A percentile compares a stretch with the other conserved stretches of the same genome.
These are phyloP conservation scores for Iselma pallidipennis DNA, from an alignment of 2,888 invertebrate genomes.

Conservation along the genomic window DNA sequence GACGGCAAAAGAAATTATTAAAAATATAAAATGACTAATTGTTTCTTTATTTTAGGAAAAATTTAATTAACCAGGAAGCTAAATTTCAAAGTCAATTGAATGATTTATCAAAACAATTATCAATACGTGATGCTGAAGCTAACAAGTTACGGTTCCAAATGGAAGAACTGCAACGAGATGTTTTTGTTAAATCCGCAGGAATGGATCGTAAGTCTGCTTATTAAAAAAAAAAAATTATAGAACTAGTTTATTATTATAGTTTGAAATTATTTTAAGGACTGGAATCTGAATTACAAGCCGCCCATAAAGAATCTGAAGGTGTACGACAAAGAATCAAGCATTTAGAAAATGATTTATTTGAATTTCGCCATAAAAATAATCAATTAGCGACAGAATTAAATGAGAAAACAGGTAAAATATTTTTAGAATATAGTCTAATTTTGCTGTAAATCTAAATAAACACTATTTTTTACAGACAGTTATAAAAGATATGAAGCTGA, in stretches of 20 bases:
- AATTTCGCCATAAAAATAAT: constrained; percentile 63
- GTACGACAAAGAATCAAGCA: constrained; percentile 63
- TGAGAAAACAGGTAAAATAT: constrained; percentile 60
- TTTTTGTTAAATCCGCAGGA: constrained; percentile 64
- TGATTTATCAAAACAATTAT: constrained; percentile 62
- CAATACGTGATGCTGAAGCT: constrained; percentile 61
- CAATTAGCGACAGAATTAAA: constrained; percentile 64
- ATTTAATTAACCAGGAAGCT: constrained; percentile 64
- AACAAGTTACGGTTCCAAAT: constrained; percentile 62
- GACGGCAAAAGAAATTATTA: no score
- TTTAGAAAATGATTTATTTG: constrained; percentile 64
- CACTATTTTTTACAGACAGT: constrained; percentile 36
- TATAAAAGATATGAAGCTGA: constrained; percentile 46
- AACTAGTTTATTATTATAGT: no score
- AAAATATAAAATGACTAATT: no score
- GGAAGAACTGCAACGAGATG: constrained; percentile 63
- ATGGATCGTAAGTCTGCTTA: constrained; percentile 64
- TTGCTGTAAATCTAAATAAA: not conserved
- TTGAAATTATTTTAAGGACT: constrained; percentile 56
- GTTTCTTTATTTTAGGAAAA: constrained; percentile 64
- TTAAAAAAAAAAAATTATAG: not conserved
- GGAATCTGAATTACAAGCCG: constrained; percentile 67
- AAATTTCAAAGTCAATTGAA: constrained; percentile 65
- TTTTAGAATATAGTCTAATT: not conserved
- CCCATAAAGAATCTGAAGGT: constrained; percentile 69